Evolutionary conservation across 2,888 invertebrate species (phyloP).

Genomic region (Tridacna crocea): DNA sequence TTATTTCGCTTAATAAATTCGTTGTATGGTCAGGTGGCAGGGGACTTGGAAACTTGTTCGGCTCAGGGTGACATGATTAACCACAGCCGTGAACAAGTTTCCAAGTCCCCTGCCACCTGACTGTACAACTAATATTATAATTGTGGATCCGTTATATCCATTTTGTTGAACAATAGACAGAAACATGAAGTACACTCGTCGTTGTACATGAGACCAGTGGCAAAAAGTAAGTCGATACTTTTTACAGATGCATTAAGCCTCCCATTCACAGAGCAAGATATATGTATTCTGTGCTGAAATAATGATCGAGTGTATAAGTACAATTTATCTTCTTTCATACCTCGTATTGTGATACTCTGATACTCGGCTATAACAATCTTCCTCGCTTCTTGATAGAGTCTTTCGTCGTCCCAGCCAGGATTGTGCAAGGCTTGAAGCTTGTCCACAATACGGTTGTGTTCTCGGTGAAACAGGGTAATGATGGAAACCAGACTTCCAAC

Average conservation of each 20-base stretch:
- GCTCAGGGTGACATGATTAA: neutral
- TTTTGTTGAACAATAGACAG: too few relatives aligned
- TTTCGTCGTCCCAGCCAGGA: constrained; percentile 90
- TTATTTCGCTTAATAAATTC: too few relatives aligned
- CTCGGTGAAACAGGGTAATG: constrained; percentile 78
- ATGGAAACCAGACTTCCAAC: constrained; percentile 90
- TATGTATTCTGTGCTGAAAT: neutral
- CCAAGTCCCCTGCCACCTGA: too few relatives aligned
- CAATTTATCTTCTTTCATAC: neutral
- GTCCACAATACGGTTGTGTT: constrained; percentile 94
- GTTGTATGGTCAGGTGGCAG: neutral
- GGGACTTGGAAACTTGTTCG: neutral
- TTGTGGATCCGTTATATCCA: too few relatives aligned
- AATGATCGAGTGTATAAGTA: too few relatives aligned
- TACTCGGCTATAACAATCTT: constrained; percentile 90
- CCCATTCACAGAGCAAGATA: neutral
- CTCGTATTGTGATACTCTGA: constrained; percentile 85
- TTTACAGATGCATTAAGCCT: neutral
- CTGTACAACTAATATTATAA: too few relatives aligned
- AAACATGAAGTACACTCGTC: too few relatives aligned
- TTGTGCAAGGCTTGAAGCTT: constrained; percentile 90
- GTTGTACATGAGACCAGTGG: too few relatives aligned
- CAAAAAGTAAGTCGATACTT: too few relatives aligned
- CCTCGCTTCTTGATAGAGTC: constrained; percentile 83
- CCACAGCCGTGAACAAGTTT: neutral